Base-by-base conservation (phyloP, 2,797 vertebrate genomes). In the Anguilla pacifica region DNA sequence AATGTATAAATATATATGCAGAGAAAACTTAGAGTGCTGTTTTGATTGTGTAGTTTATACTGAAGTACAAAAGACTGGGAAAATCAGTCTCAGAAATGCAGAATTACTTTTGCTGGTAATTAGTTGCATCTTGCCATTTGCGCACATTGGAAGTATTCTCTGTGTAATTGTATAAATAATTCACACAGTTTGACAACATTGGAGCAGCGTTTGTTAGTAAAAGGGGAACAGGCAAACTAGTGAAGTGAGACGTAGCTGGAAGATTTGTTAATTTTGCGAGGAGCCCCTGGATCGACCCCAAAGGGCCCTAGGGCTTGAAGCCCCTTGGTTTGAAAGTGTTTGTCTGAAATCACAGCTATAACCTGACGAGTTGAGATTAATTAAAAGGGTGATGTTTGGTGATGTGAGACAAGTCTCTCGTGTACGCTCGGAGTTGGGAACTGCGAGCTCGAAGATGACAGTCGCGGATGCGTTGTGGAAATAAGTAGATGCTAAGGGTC, bases 401-500 rank as follows among this genome's bases (percentile, higher is more conserved):
- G 77, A 81, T n/a, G 74, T 79, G 74, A 79, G 39, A 15, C 19
- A 2, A n/a, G 19, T 81, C 43, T 19, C 72, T 43, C 17, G 35
- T 7, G 77, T 6, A 43, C 25, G 31, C 39, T 17, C 4, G 74
- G 4, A 39, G 35, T 39, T 77, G 15, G 74, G 22, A 81, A n/a
- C 19, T 7, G 77, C 15, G 46, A 25, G 25, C 46, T 2, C 4
- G 7, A n/a, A 51, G 77, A 81, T 81, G 77, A 49, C 77, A 81
- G 43, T 81, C 77, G 39, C 6, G 43, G 39, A 51, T 22, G 43
- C 43, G 25, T 49, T 46, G 25, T 19, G 77, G 43, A 81, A 49
- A 81, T 81, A 81, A 81, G 49, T 81, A 49, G 77, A 81, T 81
- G 77, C 6, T 81, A 51, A 81, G 77, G 77, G 77, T 81, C 77